Evolutionary conservation across 2,888 invertebrate genomes (phyloP).

Genomic region (Ornithoptera alexandrae): DNA sequence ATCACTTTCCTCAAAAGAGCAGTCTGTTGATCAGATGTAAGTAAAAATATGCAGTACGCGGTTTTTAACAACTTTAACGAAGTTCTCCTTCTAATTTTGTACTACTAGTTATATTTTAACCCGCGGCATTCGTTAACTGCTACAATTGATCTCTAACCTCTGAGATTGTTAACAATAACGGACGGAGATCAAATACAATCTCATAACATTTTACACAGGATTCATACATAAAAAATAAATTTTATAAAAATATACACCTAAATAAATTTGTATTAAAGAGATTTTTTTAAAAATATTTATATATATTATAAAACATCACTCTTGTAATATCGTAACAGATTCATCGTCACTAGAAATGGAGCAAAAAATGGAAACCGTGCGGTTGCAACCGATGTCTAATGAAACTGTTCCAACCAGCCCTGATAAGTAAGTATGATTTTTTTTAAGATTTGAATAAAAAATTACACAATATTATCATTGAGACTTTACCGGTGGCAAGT

Average conservation of each 20-base stretch:
- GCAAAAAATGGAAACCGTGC: constrained; percentile 32
- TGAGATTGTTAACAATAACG: constrained; percentile 2
- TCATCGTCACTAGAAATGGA: constrained; percentile 14
- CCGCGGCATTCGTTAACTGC: not conserved
- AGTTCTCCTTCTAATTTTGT: not conserved
- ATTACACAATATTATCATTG: too few species aligned
- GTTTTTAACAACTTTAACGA: not conserved
- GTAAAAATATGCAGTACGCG: too few species aligned
- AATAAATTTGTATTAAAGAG: too few species aligned
- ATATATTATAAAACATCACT: not conserved
- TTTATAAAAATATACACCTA: not conserved
- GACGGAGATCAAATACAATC: not conserved
- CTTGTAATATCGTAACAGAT: not conserved
- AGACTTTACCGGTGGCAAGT: too few species aligned
- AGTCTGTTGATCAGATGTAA: too few species aligned
- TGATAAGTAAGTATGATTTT: constrained; percentile 13
- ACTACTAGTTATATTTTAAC: not conserved
- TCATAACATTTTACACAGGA: not conserved
- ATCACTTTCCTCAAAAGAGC: too few species aligned
- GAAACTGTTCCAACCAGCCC: constrained; percentile 27
- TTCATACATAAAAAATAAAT: not conserved
- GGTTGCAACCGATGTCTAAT: constrained; percentile 30
- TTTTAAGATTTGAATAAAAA: not conserved
- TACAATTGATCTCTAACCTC: constrained; percentile 3
- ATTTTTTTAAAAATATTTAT: too few species aligned